Percentiles rank a stretch among this genome's conserved stretches.
Conservation (phyloP, 2,113 vertebrate genomes). For the Bubo bubo region DNA sequence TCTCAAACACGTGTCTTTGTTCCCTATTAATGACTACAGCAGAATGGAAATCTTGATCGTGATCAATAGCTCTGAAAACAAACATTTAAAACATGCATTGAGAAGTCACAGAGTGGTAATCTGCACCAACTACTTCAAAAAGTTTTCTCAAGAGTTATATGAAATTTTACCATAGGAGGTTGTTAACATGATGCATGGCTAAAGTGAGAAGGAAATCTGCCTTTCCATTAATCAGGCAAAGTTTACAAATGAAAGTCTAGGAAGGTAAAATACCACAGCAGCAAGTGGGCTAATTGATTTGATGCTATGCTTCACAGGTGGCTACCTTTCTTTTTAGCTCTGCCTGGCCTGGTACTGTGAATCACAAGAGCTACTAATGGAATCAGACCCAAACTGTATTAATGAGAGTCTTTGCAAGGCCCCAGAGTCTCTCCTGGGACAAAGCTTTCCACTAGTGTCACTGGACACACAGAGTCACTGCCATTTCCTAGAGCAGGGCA, state of each 20-base stretch:
- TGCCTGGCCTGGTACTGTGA: not conserved
- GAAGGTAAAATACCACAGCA: conserved; percentile 8
- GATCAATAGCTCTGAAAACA: not conserved
- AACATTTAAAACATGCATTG: not conserved
- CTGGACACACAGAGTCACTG: not conserved
- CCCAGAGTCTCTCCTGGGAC: not conserved
- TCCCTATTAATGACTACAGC: conserved; percentile 1
- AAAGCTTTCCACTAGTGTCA: not conserved
- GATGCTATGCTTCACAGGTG: not conserved
- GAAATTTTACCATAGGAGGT: not conserved
- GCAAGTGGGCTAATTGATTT: not conserved
- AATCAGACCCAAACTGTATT: not conserved
- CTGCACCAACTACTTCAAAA: not conserved
- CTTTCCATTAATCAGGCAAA: conserved; percentile 26
- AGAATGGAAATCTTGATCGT: not conserved
- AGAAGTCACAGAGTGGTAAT: not conserved
- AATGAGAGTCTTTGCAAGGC: not conserved
- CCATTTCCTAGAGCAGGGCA: not conserved
- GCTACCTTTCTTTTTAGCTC: not conserved
- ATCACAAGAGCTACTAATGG: not conserved
- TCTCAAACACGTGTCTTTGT: not conserved
- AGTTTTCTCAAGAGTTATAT: not conserved
- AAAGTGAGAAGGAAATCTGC: not conserved
- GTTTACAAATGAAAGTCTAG: not conserved
- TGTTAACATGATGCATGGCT: not conserved